These are phyloP conservation scores for Sebastiscus albofasciatus DNA, from an alignment of 2,797 vertebrate species.

Conservation along the genomic window DNA sequence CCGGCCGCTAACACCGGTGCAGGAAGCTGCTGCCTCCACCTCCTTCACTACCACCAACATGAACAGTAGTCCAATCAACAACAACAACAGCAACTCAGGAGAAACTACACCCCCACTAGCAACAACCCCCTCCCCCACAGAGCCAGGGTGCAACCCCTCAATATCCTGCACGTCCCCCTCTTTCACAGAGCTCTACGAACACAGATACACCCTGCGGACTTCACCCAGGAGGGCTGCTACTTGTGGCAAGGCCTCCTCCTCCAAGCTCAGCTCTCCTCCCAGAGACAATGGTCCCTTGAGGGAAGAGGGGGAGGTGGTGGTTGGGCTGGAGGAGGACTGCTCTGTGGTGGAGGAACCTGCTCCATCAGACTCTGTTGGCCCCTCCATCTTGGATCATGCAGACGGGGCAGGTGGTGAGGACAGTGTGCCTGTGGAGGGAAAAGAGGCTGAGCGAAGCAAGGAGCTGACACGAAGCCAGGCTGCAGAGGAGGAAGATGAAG, in stretches of 20 bases:
- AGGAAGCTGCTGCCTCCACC: conserved; percentile 56
- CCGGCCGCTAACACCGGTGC: conserved; percentile 37
- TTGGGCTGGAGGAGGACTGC: conserved; percentile 76
- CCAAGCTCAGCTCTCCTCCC: conserved; percentile 88
- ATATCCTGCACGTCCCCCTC: conserved; percentile 84
- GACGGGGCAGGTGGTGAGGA: conserved; percentile 77
- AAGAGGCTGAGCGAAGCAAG: conserved; percentile 85
- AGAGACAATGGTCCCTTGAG: conserved; percentile 90
- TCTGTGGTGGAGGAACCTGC: conserved; percentile 58
- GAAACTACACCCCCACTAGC: conserved; percentile 83
- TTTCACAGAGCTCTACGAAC: conserved; percentile 93
- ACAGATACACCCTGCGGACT: conserved; percentile 96
- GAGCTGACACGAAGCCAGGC: conserved; percentile 81
- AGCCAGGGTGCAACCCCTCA: conserved; percentile 68
- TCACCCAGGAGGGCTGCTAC: conserved; percentile 90
- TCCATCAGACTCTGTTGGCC: conserved; percentile 51
- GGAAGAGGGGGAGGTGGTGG: conserved; percentile 84
- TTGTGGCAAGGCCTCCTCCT: conserved; percentile 85
- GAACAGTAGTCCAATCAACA: conserved; percentile 74
- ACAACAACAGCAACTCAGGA: conserved; percentile 87
- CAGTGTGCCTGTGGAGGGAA: conserved; percentile 60
- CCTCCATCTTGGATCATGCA: conserved; percentile 70
- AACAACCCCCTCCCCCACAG: conserved; percentile 72
- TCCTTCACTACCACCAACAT: conserved; percentile 43
- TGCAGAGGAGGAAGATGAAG: conserved; percentile 77